These are phyloP conservation scores for Ethmia dodecea DNA, from an alignment of 2,888 invertebrate species.

Conservation along the genomic window DNA sequence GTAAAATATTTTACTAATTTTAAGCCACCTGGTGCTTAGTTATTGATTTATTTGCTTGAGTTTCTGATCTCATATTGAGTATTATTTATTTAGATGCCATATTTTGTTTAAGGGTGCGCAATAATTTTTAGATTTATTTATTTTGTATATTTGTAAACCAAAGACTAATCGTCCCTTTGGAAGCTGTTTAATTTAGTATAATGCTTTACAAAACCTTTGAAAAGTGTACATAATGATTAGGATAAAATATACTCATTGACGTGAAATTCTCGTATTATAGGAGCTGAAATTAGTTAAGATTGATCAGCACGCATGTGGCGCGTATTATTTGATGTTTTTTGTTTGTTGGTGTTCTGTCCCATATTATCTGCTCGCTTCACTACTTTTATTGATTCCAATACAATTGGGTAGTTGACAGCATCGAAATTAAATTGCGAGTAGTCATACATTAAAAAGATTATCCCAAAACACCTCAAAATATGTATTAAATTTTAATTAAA, in stretches of 20 bases:
- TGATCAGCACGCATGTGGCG: too few relatives aligned
- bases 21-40: slow-evolving; percentile 53
- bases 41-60: slow-evolving; percentile 53
- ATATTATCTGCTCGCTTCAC: too few relatives aligned
- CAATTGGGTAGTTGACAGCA: too few relatives aligned
- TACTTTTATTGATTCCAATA: too few relatives aligned
- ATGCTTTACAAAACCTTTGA: slow-evolving; percentile 27
- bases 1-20: slow-evolving; percentile 18
- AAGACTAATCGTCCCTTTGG: slow-evolving; percentile 64
- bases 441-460: too few relatives aligned
- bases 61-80: slow-evolving; percentile 75
- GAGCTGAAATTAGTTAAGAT: slow-evolving; percentile 36
- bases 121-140: slow-evolving; percentile 57
- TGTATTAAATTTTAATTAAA: too few relatives aligned
- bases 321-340: too few relatives aligned
- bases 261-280: slow-evolving; percentile 45
- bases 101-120: slow-evolving; percentile 57
- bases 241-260: slow-evolving; percentile 40
- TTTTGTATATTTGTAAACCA: slow-evolving; percentile 47
- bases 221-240: slow-evolving; percentile 40
- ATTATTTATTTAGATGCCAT: slow-evolving; percentile 77
- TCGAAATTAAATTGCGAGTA: too few relatives aligned
- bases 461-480: too few relatives aligned
- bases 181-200: slow-evolving; percentile 39
- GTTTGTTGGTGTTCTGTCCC: too few relatives aligned